Evolutionary conservation across 2,797 vertebrate species (phyloP).

Genomic region (Eutrigla gurnardus): DNA sequence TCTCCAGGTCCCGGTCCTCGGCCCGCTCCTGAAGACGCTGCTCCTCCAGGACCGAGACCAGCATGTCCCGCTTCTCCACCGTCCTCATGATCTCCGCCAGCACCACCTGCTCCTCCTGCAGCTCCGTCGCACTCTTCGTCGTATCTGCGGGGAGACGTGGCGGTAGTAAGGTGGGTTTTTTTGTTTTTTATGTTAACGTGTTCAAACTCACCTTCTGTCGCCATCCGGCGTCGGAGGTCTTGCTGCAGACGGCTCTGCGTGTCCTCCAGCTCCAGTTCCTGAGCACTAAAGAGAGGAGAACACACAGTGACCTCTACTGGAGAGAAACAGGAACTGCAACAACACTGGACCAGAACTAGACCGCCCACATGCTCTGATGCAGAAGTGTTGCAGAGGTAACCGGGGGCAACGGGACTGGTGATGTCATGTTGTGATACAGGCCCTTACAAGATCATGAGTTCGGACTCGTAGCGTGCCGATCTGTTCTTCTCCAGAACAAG

Average conservation of each 20-base stretch:
- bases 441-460: constrained; percentile 89
- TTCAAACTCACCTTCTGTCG: constrained; percentile 84
- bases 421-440: not conserved
- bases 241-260: constrained; percentile 91
- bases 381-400: too few species aligned
- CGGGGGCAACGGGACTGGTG: too few species aligned
- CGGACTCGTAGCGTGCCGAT: constrained; percentile 92
- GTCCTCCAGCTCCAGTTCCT: constrained; percentile 93
- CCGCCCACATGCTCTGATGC: too few species aligned
- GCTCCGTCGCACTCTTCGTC: constrained; percentile 81
- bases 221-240: constrained; percentile 87
- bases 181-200: not conserved
- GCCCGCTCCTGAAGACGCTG: constrained; percentile 88
- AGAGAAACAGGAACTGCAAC: not conserved
- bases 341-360: not conserved
- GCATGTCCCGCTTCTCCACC: constrained; percentile 89
- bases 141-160: constrained; percentile 67
- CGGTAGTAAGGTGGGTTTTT: not conserved
- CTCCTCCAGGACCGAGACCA: constrained; percentile 89
- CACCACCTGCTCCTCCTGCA: constrained; percentile 85
- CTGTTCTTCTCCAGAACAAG: constrained; percentile 96
- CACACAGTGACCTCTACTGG: constrained; percentile 1
- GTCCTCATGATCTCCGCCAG: constrained; percentile 91
- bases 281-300: constrained; percentile 83
- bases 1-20: constrained; percentile 88